A percentile compares a stretch with the other conserved stretches of the same genome.
Evolutionary conservation across 2,888 invertebrate genomes (phyloP).

Genomic region (Apodemia zela): DNA sequence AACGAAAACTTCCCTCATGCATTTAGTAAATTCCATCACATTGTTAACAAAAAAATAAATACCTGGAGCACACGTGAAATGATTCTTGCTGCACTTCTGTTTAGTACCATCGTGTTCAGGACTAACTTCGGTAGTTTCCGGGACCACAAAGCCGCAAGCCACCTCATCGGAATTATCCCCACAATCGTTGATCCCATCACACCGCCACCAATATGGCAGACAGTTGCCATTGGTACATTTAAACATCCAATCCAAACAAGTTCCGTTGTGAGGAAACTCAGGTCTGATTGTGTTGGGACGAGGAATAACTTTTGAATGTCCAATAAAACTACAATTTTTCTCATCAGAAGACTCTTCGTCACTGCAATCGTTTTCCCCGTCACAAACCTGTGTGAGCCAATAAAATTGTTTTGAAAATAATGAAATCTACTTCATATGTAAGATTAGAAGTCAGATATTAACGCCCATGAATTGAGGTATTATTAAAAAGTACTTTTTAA

Average conservation of each 20-base stretch:
- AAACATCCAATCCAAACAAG: conserved; percentile 90
- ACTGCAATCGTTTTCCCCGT: conserved; percentile 85
- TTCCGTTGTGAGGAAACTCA: conserved; percentile 48
- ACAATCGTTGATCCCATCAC: conserved; percentile 88
- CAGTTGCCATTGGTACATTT: conserved; percentile 85
- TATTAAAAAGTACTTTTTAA: too few relatives aligned
- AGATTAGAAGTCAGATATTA: too few relatives aligned
- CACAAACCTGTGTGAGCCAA: conserved; percentile 75
- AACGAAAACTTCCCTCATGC: too few relatives aligned
- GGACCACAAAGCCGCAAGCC: conserved; percentile 69
- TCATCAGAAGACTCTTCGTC: conserved; percentile 86
- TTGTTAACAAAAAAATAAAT: conserved; percentile 26
- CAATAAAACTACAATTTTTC: conserved; percentile 78
- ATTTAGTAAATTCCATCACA: too few relatives aligned
- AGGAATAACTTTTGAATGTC: conserved; percentile 52
- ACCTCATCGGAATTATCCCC: conserved; percentile 87
- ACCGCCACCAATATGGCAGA: conserved; percentile 90
- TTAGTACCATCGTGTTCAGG: conserved; percentile 43
- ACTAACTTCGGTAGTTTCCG: conserved; percentile 41
- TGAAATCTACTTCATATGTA: too few relatives aligned
- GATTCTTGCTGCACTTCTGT: conserved; percentile 57
- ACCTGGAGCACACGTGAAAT: conserved; percentile 72
- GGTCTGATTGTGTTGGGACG: conserved; percentile 37
- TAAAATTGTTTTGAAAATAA: conserved; percentile 17
- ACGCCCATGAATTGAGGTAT: too few relatives aligned